These are phyloP conservation scores for Oscheius sp. DNA, from an alignment of 2,888 invertebrate genomes.

Conservation along the genomic window DNA sequence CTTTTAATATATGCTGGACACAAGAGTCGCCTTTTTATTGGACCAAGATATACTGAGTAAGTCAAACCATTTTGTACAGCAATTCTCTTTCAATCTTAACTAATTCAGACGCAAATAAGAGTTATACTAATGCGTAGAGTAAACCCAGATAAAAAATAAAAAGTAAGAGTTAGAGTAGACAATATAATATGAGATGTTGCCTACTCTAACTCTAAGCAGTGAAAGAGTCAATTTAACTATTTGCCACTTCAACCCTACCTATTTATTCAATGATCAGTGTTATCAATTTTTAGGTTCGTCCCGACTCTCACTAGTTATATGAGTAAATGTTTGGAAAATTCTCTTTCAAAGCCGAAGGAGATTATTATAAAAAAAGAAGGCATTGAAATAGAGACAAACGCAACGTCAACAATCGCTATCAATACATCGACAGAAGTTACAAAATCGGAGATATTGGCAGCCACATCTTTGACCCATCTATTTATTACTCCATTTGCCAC, in stretches of 20 bases:
- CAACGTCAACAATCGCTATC: neutral
- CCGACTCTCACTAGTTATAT: conserved; percentile 18
- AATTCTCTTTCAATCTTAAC: no score
- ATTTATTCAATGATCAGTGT: no score
- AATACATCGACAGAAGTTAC: neutral
- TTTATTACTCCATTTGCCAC: no score
- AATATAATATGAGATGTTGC: no score
- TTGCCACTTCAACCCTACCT: no score
- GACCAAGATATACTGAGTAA: conserved; percentile 32
- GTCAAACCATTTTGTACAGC: neutral
- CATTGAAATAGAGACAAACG: neutral
- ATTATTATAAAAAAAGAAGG: neutral
- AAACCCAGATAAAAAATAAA: no score
- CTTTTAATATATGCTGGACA: conserved; percentile 55
- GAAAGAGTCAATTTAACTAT: no score
- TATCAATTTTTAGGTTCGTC: conserved; percentile 23
- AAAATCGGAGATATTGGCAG: neutral
- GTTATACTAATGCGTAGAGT: no score
- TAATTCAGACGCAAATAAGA: no score
- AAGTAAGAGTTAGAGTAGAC: no score
- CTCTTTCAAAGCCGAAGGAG: neutral
- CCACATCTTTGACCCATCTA: no score
- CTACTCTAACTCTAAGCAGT: no score
- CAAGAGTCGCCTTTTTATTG: conserved; percentile 49
- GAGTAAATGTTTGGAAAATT: conserved; percentile 11